Evolutionary conservation across 1,140 invertebrate species (phyloP).

Genomic region (Wasmannia auropunctata): DNA sequence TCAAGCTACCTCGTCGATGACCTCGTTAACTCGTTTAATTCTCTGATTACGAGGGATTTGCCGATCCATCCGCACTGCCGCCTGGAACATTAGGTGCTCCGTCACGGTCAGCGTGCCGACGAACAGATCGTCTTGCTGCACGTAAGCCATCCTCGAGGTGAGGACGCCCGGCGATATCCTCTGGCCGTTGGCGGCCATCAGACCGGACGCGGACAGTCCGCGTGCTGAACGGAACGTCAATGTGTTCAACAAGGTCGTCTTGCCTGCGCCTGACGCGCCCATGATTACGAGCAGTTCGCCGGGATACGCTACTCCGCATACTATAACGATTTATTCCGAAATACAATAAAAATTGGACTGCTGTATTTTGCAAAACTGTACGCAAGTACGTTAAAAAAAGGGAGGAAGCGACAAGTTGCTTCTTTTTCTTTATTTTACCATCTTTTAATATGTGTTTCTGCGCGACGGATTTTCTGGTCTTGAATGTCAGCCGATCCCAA

Average conservation of each 20-base stretch:
- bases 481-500: slow-evolving; percentile 66
- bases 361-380: background rate
- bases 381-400: background rate
- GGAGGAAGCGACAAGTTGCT: background rate
- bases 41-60: slow-evolving; percentile 91
- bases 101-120: slow-evolving; percentile 95
- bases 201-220: slow-evolving; percentile 90
- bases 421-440: slow-evolving; percentile 60
- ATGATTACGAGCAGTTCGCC: slow-evolving; percentile 96
- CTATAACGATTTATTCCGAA: slow-evolving; percentile 82
- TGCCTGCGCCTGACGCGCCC: slow-evolving; percentile 98
- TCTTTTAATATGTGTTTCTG: slow-evolving; percentile 78
- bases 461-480: slow-evolving; percentile 67
- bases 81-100: slow-evolving; percentile 96
- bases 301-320: slow-evolving; percentile 94
- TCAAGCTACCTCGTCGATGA: slow-evolving; percentile 92
- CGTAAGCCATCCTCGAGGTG: slow-evolving; percentile 94
- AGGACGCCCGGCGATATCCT: slow-evolving; percentile 89
- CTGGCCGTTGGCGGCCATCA: slow-evolving; percentile 90
- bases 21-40: slow-evolving; percentile 94
- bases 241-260: slow-evolving; percentile 97
- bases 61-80: slow-evolving; percentile 96
- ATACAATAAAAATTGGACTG: background rate
- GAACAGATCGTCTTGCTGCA: slow-evolving; percentile 98
- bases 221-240: slow-evolving; percentile 92